These are phyloP conservation scores for Drosophila ohnishii DNA, from an alignment of 1,140 invertebrate genomes.

Conservation along the genomic window DNA sequence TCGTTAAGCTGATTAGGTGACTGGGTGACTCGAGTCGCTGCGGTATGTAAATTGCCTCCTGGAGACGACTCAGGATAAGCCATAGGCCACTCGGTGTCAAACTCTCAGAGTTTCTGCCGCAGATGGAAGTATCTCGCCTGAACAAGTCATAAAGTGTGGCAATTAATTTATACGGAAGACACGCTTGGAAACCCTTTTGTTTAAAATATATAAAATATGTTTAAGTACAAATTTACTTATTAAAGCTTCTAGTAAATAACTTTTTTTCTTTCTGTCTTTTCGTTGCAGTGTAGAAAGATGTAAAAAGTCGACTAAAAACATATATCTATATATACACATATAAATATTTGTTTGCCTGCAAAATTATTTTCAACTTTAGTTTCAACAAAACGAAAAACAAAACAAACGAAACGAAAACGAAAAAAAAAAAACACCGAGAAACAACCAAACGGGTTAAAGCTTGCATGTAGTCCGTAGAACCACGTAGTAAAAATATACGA, in stretches of 20 bases:
- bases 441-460: slow-evolving; percentile 58
- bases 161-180: neutral
- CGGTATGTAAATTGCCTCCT: slow-evolving; percentile 45
- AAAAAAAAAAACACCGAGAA: slow-evolving; percentile 41
- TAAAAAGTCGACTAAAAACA: slow-evolving; percentile 80
- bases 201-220: neutral
- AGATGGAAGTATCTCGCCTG: neutral
- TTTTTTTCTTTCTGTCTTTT: slow-evolving; percentile 26
- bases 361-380: slow-evolving; percentile 77
- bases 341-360: slow-evolving; percentile 76
- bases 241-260: slow-evolving; percentile 6
- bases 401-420: slow-evolving; percentile 34
- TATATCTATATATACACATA: slow-evolving; percentile 59
- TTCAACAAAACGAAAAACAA: slow-evolving; percentile 58
- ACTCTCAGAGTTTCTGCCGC: slow-evolving; percentile 23
- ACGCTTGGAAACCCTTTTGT: neutral
- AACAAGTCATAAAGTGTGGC: neutral
- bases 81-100: slow-evolving; percentile 38
- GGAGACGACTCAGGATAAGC: slow-evolving; percentile 20
- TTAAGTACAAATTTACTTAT: neutral
- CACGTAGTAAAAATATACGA: slow-evolving; percentile 32
- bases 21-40: slow-evolving; percentile 18
- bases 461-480: slow-evolving; percentile 45
- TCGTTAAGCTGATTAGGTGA: slow-evolving; percentile 72
- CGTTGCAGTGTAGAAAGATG: slow-evolving; percentile 82